Evolutionary conservation across 2,113 vertebrate genomes (phyloP).

Genomic region (Pollachius pollachius): DNA sequence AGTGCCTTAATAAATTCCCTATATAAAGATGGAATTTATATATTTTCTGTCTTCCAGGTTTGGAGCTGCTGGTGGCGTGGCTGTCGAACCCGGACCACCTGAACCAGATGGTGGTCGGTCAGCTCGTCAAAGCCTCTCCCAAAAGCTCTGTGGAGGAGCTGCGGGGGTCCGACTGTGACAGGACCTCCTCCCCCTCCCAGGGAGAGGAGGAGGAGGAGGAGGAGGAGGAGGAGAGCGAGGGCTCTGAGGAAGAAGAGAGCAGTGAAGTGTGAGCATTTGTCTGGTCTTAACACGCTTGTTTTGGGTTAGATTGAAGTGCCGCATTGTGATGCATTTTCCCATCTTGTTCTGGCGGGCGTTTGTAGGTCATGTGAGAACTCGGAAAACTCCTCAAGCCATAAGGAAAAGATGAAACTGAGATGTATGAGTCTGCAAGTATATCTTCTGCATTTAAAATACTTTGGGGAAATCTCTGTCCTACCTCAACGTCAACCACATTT

Average conservation of each 20-base stretch:
- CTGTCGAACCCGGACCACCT: conserved; percentile 75
- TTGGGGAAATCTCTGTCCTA: no score
- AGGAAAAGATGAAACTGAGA: conserved; percentile 57
- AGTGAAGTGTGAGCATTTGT: neutral
- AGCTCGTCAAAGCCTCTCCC: conserved; percentile 52
- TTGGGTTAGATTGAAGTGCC: neutral
- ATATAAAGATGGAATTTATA: neutral
- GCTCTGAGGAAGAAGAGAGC: conserved; percentile 56
- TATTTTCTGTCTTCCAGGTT: conserved; percentile 40
- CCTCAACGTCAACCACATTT: no score
- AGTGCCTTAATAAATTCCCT: neutral
- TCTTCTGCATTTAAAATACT: neutral
- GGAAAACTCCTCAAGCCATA: conserved; percentile 14
- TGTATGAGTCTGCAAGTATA: conserved; percentile 40
- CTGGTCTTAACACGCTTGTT: neutral
- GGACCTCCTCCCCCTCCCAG: conserved; percentile 38
- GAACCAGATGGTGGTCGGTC: conserved; percentile 73
- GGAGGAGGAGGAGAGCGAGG: conserved; percentile 22
- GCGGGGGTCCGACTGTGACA: conserved; percentile 39
- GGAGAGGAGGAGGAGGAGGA: conserved; percentile 23
- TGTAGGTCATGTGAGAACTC: conserved; percentile 34
- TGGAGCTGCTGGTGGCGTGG: conserved; percentile 67
- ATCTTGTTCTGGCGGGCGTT: conserved; percentile 20
- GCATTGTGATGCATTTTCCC: conserved; percentile 10
- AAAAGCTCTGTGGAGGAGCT: conserved; percentile 49